A percentile compares a stretch with the other conserved stretches of the same genome.
phyloP scores from a whole-genome alignment of 2,113 vertebrate species.

The Centropus unirufus region DNA sequence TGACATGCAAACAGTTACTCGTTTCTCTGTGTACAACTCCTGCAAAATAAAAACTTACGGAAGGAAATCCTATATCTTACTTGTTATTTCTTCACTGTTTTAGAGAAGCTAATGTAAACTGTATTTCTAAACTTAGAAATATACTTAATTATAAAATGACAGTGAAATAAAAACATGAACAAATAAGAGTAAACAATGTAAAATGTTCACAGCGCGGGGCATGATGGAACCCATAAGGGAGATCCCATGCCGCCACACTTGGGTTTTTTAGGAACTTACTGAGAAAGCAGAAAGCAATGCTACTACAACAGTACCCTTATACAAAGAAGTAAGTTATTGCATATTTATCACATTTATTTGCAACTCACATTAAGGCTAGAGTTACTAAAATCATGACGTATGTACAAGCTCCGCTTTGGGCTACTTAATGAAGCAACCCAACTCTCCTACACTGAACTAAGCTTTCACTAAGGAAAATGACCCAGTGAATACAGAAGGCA shows the following conservation, averaged over 20 bases:
- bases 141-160: constrained; percentile 59
- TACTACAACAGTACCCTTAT: constrained; percentile 56
- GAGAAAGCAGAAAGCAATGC: constrained; percentile 48
- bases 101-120: constrained; percentile 65
- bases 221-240: constrained; percentile 23
- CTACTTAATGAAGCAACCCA: constrained; percentile 33
- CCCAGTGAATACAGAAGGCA: background rate
- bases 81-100: constrained; percentile 52
- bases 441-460: constrained; percentile 8
- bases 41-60: background rate
- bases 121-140: constrained; percentile 58
- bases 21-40: constrained; percentile 12
- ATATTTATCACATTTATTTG: constrained; percentile 72
- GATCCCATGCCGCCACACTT: constrained; percentile 34
- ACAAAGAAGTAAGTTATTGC: constrained; percentile 71
- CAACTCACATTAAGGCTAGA: constrained; percentile 66
- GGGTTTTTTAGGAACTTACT: constrained; percentile 27
- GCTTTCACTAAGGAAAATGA: constrained; percentile 3
- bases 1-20: constrained; percentile 22
- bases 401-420: background rate
- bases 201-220: constrained; percentile 68
- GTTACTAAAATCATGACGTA: constrained; percentile 55
- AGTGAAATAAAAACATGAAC: constrained; percentile 64
- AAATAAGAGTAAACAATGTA: constrained; percentile 33
- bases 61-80: constrained; percentile 11